phyloP scores from a whole-genome alignment of 2,113 vertebrate species.

The Paradoxurus hermaphroditus region DNA sequence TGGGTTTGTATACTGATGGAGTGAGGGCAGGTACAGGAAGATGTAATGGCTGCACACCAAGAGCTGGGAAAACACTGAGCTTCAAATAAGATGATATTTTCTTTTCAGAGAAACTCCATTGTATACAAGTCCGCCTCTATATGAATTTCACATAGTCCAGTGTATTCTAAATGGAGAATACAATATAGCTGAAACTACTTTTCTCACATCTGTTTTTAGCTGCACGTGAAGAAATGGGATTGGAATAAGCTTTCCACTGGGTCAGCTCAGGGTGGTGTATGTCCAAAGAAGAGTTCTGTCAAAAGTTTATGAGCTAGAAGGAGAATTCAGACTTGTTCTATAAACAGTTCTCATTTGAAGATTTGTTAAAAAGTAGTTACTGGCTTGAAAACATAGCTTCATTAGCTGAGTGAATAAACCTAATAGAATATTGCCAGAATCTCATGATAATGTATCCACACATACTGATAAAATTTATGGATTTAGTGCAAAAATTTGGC shows the following conservation, averaged over 20 bases:
- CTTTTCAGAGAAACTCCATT: not conserved
- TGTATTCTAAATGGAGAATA: not conserved
- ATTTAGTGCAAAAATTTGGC: constrained; percentile 13
- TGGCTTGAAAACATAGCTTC: not conserved
- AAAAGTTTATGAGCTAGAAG: not conserved
- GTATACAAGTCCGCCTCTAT: not conserved
- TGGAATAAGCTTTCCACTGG: not conserved
- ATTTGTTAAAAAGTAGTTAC: constrained; percentile 24
- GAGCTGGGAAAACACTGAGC: not conserved
- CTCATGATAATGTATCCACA: not conserved
- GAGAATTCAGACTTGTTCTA: not conserved
- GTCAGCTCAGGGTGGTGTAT: not conserved
- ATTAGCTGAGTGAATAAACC: constrained; percentile 10
- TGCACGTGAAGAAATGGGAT: not conserved
- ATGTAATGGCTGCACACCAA: not conserved
- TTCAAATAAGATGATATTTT: not conserved
- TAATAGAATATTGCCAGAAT: constrained; percentile 16
- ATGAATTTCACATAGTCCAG: not conserved
- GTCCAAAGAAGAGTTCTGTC: not conserved
- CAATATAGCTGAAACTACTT: not conserved
- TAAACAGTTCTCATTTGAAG: not conserved
- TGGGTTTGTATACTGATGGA: not conserved
- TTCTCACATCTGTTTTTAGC: not conserved
- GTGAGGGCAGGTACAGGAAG: not conserved
- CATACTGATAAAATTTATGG: not conserved